These are phyloP conservation scores for Automeris io DNA, from an alignment of 2,888 invertebrate species.

Conservation along the genomic window DNA sequence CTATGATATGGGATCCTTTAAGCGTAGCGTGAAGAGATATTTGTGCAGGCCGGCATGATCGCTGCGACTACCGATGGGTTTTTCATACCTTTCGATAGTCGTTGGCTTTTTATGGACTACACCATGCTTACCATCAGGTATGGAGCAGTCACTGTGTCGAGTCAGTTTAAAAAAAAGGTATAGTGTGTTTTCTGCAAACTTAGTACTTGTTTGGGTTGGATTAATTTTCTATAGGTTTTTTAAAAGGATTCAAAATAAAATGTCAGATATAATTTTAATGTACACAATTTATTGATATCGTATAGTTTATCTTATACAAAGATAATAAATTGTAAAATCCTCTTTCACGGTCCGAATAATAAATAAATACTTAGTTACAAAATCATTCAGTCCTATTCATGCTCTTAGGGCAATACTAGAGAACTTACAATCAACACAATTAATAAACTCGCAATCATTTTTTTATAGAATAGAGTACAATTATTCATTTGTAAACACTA, in stretches of 20 bases:
- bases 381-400: slow-evolving; percentile 59
- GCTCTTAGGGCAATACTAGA: slow-evolving; percentile 57
- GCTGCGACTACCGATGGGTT: no score
- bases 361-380: slow-evolving; percentile 71
- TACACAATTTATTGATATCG: slow-evolving; percentile 77
- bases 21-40: no score
- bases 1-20: no score
- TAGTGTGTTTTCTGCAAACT: background rate
- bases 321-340: slow-evolving; percentile 76
- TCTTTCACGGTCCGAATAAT: slow-evolving; percentile 67
- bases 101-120: no score
- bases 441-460: slow-evolving; percentile 54
- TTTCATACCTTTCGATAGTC: no score
- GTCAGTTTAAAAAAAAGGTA: background rate
- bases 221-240: background rate
- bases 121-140: no score
- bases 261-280: slow-evolving; percentile 56
- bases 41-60: no score
- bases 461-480: slow-evolving; percentile 46
- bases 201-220: background rate
- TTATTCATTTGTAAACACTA: slow-evolving; percentile 23
- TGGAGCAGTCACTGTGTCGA: no score
- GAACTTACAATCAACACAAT: slow-evolving; percentile 48
- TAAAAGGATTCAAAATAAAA: slow-evolving; percentile 40
- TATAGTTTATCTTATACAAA: slow-evolving; percentile 74